phyloP scores from a whole-genome alignment of 2,888 invertebrate species.

The Apomyelois bistriatella region DNA sequence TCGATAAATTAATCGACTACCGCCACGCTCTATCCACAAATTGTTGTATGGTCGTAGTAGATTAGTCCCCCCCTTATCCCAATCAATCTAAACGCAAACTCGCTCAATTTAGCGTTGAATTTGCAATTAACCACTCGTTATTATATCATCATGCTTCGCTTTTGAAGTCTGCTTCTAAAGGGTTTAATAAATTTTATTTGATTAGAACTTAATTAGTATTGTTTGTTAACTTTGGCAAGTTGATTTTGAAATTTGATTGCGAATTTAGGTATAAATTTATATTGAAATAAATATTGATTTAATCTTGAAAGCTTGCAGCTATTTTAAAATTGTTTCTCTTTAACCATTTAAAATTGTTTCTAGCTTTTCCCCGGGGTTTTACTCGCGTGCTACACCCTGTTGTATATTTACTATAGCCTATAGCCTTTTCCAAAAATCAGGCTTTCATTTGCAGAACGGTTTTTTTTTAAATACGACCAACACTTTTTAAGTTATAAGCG shows the following conservation, averaged over 20 bases:
- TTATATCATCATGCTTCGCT: constrained; percentile 35
- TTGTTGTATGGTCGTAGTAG: constrained; percentile 53
- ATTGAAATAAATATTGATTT: too few relatives aligned
- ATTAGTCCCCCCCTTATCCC: constrained; percentile 48
- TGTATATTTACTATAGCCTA: too few relatives aligned
- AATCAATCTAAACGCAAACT: constrained; percentile 64
- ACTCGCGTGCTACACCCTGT: too few relatives aligned
- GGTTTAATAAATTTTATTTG: constrained; percentile 25
- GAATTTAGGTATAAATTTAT: not conserved
- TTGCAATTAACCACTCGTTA: constrained; percentile 60
- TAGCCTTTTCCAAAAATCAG: too few relatives aligned
- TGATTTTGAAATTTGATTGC: constrained; percentile 6
- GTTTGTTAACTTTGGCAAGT: constrained; percentile 19
- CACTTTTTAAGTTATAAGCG: too few relatives aligned
- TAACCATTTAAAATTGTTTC: too few relatives aligned
- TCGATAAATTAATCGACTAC: constrained; percentile 23
- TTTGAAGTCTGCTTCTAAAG: constrained; percentile 17
- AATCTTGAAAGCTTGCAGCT: too few relatives aligned
- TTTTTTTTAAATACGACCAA: too few relatives aligned
- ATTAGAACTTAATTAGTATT: constrained; percentile 27
- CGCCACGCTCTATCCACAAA: constrained; percentile 36
- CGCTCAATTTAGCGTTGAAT: constrained; percentile 62
- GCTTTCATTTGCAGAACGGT: too few relatives aligned
- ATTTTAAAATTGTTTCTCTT: too few relatives aligned
- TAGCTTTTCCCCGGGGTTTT: too few relatives aligned